Evolutionary conservation across 2,113 vertebrate species (phyloP).

Genomic region (Turdus rufiventris): DNA sequence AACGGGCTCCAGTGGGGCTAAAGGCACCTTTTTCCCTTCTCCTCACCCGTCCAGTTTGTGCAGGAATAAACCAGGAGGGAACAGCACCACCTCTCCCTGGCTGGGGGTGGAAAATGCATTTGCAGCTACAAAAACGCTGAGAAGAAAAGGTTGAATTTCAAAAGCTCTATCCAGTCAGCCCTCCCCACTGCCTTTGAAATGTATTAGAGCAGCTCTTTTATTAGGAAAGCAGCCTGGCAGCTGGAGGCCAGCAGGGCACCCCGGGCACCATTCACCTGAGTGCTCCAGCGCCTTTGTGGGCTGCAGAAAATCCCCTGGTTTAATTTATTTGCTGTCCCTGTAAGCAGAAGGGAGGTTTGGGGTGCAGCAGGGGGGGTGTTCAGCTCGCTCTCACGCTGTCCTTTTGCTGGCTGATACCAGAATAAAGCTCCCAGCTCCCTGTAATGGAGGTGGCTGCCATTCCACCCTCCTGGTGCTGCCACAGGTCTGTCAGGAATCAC

Average conservation of each 20-base stretch:
- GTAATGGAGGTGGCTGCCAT: neutral
- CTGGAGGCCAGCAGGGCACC: neutral
- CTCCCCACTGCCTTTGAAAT: neutral
- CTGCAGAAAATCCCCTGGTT: neutral
- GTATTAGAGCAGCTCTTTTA: neutral
- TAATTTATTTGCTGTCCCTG: neutral
- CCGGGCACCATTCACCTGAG: neutral
- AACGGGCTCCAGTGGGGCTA: neutral
- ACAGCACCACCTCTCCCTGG: neutral
- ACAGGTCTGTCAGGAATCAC: rapidly evolving
- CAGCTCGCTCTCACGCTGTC: neutral
- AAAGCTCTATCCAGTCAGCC: neutral
- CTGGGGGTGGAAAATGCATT: neutral
- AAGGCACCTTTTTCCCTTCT: neutral
- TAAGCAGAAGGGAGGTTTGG: neutral
- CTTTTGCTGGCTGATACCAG: neutral
- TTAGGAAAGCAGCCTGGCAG: neutral
- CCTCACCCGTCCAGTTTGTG: neutral
- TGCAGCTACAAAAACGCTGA: neutral
- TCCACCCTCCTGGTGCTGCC: neutral
- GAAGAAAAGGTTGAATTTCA: neutral
- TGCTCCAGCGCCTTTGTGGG: neutral
- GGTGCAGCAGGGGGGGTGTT: neutral
- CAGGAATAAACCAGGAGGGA: neutral
- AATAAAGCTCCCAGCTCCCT: neutral